Evolutionary conservation across 2,888 invertebrate species (phyloP).

Genomic region (Bruchidius siliquastri): DNA sequence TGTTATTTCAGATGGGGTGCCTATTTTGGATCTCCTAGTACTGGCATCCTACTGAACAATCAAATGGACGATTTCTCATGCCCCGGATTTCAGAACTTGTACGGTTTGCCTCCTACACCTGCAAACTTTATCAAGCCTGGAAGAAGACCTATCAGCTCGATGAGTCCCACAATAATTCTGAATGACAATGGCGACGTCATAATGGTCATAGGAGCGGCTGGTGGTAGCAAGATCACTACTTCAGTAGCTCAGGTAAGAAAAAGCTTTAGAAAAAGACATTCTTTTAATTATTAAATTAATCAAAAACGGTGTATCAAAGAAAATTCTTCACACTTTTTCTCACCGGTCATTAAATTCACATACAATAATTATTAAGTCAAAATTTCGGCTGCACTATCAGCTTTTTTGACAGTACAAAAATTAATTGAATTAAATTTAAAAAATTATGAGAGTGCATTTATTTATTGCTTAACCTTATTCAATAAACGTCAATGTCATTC

Average conservation of each 20-base stretch:
- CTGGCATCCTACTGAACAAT: constrained; percentile 81
- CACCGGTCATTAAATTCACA: too few relatives aligned
- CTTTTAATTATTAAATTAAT: neutral
- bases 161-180: constrained; percentile 79
- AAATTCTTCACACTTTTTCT: too few relatives aligned
- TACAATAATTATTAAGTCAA: too few relatives aligned
- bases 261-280: neutral
- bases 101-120: constrained; percentile 69
- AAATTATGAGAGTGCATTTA: too few relatives aligned
- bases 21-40: constrained; percentile 64
- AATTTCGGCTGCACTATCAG: too few relatives aligned
- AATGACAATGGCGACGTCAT: constrained; percentile 54
- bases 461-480: too few relatives aligned
- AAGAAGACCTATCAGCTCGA: constrained; percentile 84
- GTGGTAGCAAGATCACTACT: constrained; percentile 87
- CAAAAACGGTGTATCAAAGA: too few relatives aligned
- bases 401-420: too few relatives aligned
- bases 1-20: constrained; percentile 21
- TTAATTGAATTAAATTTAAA: too few relatives aligned
- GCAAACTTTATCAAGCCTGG: constrained; percentile 80
- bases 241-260: constrained; percentile 58
- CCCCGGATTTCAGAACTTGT: constrained; percentile 60
- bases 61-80: constrained; percentile 88
- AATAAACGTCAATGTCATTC: too few relatives aligned
- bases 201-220: constrained; percentile 71